Evolutionary conservation across 2,888 invertebrate genomes (phyloP), one percentile per base, ranked within the genome.

Genomic region (Apomyelois bistriatella): DNA sequence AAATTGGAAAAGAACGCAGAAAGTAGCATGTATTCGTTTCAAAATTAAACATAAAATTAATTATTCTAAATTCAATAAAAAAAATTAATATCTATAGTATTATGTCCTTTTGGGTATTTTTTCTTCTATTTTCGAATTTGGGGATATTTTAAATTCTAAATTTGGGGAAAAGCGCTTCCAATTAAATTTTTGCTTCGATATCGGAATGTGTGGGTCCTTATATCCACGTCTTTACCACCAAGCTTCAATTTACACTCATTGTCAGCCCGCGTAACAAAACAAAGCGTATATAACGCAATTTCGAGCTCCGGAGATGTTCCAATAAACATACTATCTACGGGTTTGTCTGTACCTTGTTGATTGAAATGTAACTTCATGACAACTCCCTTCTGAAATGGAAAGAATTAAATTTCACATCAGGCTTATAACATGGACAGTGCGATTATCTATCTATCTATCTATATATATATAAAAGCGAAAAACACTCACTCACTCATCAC

Each of bases 231-330:
- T 56, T 93, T 93, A 35, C 94, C 94, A 56, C 92, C 93, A 55
- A 97, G 82, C 51, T 93, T 93, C 9, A 97, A 90, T 0, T 94
- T 94, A 66, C 97, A 97, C 4, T 93, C 91, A 55, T 92, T 89
- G 66, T 95, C 95, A 0, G 95, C 93, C 51, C 96, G 92, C 10
- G 95, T 87, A 41, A 96, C 87, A 76, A 95, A 97, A 74, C 98
- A 98, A 3, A 97, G 92, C 0, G 97, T 96, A 77, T 97, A 98
- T 1, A 98, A 79, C 0, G 98, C 96, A 85, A 98, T 92, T 81
- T 98, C 98, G 60, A 98, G 88, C 82, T 98, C 98, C 0, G 98
- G 98, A 51, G 97, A 97, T 1, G 96, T 96, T 17, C 97, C 97
- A 57, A 97, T 90, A 68, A 97, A 96, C 89, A 96, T 91, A 0